These are phyloP conservation scores for Drosophila saltans DNA, from an alignment of 1,140 invertebrate species.

Conservation along the genomic window DNA sequence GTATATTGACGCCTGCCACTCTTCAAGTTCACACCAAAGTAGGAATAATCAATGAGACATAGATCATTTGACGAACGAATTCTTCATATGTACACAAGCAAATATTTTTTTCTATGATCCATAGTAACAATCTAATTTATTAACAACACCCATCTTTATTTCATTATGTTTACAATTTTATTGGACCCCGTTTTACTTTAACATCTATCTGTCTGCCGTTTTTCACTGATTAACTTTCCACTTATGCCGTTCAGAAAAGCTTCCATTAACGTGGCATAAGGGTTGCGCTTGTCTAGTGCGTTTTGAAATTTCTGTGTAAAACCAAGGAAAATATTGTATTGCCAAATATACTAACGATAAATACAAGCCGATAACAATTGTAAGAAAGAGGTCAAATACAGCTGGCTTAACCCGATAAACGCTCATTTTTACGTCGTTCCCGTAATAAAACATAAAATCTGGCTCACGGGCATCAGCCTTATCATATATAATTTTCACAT, in stretches of 20 bases:
- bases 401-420: conserved; percentile 98
- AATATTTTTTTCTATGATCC: too few relatives aligned
- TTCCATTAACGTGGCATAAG: not conserved
- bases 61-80: too few relatives aligned
- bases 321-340: conserved; percentile 88
- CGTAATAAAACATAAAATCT: conserved; percentile 96
- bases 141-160: not conserved
- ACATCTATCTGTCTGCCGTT: not conserved
- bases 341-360: conserved; percentile 91
- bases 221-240: not conserved
- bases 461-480: conserved; percentile 93
- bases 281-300: conserved; percentile 53
- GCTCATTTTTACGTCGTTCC: conserved; percentile 90
- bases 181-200: not conserved
- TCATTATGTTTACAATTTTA: not conserved
- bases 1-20: too few relatives aligned
- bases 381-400: conserved; percentile 97
- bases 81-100: too few relatives aligned
- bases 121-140: not conserved
- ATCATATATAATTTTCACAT: conserved; percentile 88
- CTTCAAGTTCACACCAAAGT: too few relatives aligned
- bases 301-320: conserved; percentile 85
- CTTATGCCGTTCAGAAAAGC: not conserved
- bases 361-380: conserved; percentile 92
- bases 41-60: too few relatives aligned